Conservation (phyloP, 2,113 vertebrate genomes). For the Petroica traversi region DNA sequence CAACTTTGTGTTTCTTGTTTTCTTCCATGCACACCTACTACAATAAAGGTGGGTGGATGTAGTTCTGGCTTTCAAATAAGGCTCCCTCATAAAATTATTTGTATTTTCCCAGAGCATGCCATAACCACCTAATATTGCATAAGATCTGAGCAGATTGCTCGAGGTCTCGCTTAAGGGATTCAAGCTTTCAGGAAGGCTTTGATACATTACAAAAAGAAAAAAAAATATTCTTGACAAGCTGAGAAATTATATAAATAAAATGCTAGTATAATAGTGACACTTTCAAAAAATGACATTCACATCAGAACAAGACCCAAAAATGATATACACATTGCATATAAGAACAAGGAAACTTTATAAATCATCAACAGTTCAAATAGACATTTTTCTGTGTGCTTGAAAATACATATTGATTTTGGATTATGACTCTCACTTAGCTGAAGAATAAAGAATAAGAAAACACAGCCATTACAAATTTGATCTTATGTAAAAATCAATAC, state of each 20-base stretch:
- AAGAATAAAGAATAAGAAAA: not conserved
- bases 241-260: not conserved
- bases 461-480: not conserved
- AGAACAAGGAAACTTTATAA: not conserved
- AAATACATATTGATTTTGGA: slow-evolving; percentile 42
- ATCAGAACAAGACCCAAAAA: not conserved
- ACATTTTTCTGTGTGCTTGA: not conserved
- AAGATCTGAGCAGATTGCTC: not conserved
- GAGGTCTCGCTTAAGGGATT: not conserved
- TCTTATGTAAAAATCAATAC: slow-evolving; percentile 11
- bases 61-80: not conserved
- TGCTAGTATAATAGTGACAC: not conserved
- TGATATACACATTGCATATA: not conserved
- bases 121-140: not conserved
- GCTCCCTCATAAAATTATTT: not conserved
- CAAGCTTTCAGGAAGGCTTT: not conserved
- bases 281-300: not conserved
- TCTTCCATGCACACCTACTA: not conserved
- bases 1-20: not conserved
- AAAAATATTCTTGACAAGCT: not conserved
- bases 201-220: not conserved
- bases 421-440: slow-evolving; percentile 27
- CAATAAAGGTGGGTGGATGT: not conserved
- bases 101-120: not conserved
- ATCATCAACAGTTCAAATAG: not conserved